Percentiles rank a stretch among this genome's conserved stretches.
Evolutionary conservation across 2,888 invertebrate genomes (phyloP).

Genomic region (Eupithecia exiguata): DNA sequence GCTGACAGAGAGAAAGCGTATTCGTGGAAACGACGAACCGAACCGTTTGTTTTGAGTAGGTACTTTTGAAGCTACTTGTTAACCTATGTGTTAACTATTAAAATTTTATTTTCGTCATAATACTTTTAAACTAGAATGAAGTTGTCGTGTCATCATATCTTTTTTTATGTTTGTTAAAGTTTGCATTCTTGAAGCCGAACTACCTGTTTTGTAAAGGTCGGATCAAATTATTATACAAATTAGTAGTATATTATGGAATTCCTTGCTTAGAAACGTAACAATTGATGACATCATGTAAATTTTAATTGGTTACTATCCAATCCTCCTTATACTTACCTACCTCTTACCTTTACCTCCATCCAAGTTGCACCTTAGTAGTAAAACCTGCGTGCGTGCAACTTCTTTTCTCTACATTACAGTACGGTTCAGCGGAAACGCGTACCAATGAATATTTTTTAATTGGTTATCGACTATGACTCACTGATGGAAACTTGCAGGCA

Average conservation of each 20-base stretch:
- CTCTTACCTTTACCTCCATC: background rate
- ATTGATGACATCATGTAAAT: constrained; percentile 4
- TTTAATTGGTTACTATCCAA: background rate
- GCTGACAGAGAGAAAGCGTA: constrained; percentile 72
- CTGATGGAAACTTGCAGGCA: constrained; percentile 29
- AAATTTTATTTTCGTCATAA: constrained; percentile 30
- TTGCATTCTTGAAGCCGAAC: constrained; percentile 24
- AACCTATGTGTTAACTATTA: constrained; percentile 28
- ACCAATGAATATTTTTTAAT: constrained; percentile 44
- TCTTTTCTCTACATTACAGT: constrained; percentile 22
- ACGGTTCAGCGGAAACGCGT: constrained; percentile 35
- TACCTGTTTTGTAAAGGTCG: constrained; percentile 36
- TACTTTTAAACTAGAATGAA: constrained; percentile 24
- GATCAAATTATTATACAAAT: constrained; percentile 17
- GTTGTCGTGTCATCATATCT: constrained; percentile 18
- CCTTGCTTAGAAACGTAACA: constrained; percentile 10
- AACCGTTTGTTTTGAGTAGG: constrained; percentile 46
- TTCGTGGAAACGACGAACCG: constrained; percentile 70
- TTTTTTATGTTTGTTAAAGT: constrained; percentile 20
- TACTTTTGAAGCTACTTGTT: constrained; percentile 39
- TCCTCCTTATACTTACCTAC: background rate
- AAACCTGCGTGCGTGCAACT: constrained; percentile 18
- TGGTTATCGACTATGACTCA: constrained; percentile 46
- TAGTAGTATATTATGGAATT: constrained; percentile 20
- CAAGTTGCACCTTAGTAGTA: background rate